Percentiles rank a stretch among this genome's conserved stretches.
phyloP scores from a whole-genome alignment of 92 coral and sea anemone species.

The Parazoanthus swiftii region DNA sequence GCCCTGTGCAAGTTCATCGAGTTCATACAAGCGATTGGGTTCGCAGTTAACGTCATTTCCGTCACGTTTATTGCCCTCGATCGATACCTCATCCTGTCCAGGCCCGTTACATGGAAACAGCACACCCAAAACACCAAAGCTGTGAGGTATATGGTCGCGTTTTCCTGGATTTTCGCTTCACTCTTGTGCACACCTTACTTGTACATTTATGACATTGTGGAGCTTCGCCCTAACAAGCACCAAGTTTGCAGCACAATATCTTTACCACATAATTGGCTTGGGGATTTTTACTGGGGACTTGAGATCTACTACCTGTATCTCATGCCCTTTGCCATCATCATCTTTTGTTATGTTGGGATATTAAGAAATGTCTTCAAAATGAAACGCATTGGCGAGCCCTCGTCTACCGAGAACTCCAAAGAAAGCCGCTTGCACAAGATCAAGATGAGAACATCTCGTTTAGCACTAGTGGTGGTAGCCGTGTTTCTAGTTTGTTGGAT shows the following conservation, averaged over 20 bases:
- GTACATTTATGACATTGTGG: constrained; percentile 44
- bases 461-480: not conserved
- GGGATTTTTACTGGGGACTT: constrained; percentile 56
- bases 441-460: not conserved
- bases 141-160: constrained; percentile 58
- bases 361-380: constrained; percentile 32
- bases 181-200: constrained; percentile 53
- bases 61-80: constrained; percentile 75
- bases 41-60: constrained; percentile 59
- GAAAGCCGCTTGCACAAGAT: not conserved
- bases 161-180: constrained; percentile 61
- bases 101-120: constrained; percentile 56
- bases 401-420: not conserved
- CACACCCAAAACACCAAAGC: constrained; percentile 2
- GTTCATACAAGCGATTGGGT: constrained; percentile 57
- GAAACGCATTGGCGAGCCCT: constrained; percentile 48
- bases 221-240: not conserved
- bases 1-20: constrained; percentile 62
- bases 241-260: constrained; percentile 55
- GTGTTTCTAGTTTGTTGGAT: not conserved
- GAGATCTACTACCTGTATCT: constrained; percentile 51
- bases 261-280: constrained; percentile 54
- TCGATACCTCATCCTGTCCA: constrained; percentile 66
- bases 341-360: constrained; percentile 68
- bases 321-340: constrained; percentile 58